A percentile compares a stretch with the other conserved stretches of the same genome.
phyloP scores from a whole-genome alignment of 2,888 invertebrate species.

The Icerya purchasi region DNA sequence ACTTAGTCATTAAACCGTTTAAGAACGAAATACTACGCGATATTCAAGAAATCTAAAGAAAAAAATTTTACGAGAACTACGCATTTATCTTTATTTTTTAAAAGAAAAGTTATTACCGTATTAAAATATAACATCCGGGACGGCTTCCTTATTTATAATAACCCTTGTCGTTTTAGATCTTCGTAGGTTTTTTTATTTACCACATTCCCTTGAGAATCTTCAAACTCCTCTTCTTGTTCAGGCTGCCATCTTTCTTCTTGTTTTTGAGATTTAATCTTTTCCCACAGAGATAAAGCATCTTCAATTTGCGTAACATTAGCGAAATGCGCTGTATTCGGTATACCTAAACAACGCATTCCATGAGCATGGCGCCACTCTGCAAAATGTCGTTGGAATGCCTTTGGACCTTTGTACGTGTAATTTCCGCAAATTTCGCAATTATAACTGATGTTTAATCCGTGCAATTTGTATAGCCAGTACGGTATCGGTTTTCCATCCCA shows the following conservation, averaged over 20 bases:
- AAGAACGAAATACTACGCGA: too few relatives aligned
- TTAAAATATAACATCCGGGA: too few relatives aligned
- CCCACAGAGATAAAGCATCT: slow-evolving; percentile 93
- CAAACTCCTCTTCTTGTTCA: slow-evolving; percentile 94
- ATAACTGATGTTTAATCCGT: slow-evolving; percentile 95
- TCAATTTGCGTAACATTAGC: slow-evolving; percentile 98
- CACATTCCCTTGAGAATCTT: slow-evolving; percentile 95
- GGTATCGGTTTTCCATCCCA: slow-evolving; percentile 95
- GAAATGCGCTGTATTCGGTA: slow-evolving; percentile 99
- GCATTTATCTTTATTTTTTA: too few relatives aligned
- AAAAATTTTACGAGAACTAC: too few relatives aligned
- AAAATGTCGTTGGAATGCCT: slow-evolving; percentile 98
- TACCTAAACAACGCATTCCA: slow-evolving; percentile 55
- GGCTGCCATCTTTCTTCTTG: slow-evolving; percentile 90
- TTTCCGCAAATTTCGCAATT: slow-evolving; percentile 99
- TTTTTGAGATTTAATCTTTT: slow-evolving; percentile 86
- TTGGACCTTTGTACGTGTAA: slow-evolving; percentile 93
- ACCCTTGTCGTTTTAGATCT: slow-evolving; percentile 92
- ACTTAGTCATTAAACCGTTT: too few relatives aligned
- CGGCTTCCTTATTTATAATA: slow-evolving; percentile 44
- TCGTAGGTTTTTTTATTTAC: slow-evolving; percentile 96
- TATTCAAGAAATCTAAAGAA: too few relatives aligned
- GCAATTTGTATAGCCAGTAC: slow-evolving; percentile 96
- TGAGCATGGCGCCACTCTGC: slow-evolving; percentile 52
- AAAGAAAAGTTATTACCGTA: too few relatives aligned